phyloP scores from a whole-genome alignment of 2,113 vertebrate genomes.

The Dendrocopos noguchii region DNA sequence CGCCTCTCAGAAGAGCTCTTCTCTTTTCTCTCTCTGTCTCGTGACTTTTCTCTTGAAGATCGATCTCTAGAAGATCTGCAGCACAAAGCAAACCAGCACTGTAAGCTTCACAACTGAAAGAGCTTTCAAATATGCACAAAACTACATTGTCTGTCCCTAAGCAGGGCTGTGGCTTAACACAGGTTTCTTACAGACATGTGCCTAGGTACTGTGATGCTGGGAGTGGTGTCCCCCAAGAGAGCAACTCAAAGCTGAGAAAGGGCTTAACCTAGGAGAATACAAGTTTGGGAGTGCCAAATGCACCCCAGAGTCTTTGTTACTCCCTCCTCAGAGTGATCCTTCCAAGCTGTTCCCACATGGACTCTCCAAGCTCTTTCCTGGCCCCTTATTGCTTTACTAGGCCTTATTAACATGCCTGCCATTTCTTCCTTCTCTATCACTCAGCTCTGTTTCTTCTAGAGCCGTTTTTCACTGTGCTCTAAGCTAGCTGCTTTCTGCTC shows the following conservation, averaged over 20 bases:
- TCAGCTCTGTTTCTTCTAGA: not conserved
- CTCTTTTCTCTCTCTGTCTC: slow-evolving; percentile 86
- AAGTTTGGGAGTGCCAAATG: rapidly evolving
- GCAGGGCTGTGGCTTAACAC: not conserved
- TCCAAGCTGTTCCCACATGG: not conserved
- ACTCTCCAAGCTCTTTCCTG: not conserved
- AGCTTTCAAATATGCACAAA: not conserved
- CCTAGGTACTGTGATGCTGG: not conserved
- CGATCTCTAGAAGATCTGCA: slow-evolving; percentile 90
- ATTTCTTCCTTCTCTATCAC: not conserved
- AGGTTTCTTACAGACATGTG: not conserved
- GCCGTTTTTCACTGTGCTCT: not conserved
- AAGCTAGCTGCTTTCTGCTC: not conserved
- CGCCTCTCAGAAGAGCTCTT: slow-evolving; percentile 79
- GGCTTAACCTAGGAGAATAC: rapidly evolving
- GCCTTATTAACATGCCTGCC: not conserved
- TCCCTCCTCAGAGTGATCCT: not conserved
- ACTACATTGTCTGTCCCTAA: not conserved
- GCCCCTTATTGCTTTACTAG: not conserved
- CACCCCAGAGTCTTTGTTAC: rapidly evolving
- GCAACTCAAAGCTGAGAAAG: not conserved
- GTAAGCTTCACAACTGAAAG: not conserved
- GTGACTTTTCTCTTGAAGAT: slow-evolving; percentile 85
- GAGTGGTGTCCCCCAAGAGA: rapidly evolving
- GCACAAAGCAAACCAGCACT: slow-evolving; percentile 27